phyloP scores from a whole-genome alignment of 2,113 vertebrate genomes.

The Varanus komodoensis region DNA sequence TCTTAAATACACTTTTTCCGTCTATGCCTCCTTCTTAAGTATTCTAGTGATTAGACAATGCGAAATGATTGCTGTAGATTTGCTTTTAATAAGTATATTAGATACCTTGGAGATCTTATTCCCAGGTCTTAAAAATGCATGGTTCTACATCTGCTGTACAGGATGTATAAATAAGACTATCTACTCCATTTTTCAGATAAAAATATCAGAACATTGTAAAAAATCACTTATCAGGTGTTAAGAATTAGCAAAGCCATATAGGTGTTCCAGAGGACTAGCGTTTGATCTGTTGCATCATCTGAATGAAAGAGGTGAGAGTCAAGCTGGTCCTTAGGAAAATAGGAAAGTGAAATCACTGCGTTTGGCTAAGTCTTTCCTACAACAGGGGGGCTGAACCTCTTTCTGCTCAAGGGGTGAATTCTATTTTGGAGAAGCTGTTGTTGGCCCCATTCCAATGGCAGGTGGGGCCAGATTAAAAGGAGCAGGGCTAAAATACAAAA shows the following conservation, averaged over 20 bases:
- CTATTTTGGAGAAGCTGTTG: no score
- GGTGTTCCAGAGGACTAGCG: neutral
- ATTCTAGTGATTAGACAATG: neutral
- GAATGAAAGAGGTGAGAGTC: neutral
- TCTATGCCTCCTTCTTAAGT: neutral
- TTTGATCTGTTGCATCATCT: neutral
- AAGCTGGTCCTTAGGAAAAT: neutral
- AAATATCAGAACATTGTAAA: neutral
- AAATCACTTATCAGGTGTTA: neutral
- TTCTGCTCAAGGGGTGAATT: no score
- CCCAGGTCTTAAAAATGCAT: neutral
- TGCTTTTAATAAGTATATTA: neutral
- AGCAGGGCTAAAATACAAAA: no score
- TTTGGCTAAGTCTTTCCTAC: neutral
- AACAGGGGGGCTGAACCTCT: neutral
- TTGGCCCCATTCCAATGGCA: no score
- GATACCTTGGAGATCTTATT: neutral
- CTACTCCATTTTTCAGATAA: neutral
- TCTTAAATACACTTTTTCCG: neutral
- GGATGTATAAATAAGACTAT: neutral
- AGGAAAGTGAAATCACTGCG: neutral
- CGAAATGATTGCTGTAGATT: neutral
- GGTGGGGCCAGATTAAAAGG: no score
- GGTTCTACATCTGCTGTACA: neutral
- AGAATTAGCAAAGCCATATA: slow-evolving; percentile 12